Evolutionary conservation across 2,113 vertebrate species (phyloP).

Genomic region (Toxotes jaculatrix): DNA sequence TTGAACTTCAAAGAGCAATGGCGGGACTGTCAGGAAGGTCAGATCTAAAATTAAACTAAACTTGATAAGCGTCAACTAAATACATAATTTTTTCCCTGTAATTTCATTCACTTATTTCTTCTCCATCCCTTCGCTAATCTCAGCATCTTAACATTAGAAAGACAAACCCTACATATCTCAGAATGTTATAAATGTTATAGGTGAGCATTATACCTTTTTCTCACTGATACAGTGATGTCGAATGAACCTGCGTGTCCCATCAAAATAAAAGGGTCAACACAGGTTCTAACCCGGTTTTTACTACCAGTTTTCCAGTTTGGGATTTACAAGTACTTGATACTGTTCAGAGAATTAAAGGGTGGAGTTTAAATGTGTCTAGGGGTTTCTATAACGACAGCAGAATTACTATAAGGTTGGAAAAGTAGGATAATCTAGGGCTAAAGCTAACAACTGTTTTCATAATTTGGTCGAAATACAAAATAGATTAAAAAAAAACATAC

Average conservation of each 20-base stretch:
- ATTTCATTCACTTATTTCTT: constrained; percentile 1
- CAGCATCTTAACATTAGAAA: background rate
- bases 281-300: background rate
- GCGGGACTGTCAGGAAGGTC: background rate
- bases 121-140: constrained; percentile 20
- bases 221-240: background rate
- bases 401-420: background rate
- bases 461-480: background rate
- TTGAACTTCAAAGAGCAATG: constrained; percentile 19
- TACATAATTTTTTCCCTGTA: constrained; percentile 16
- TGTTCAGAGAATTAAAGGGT: background rate
- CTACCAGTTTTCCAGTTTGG: background rate
- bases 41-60: constrained; percentile 7
- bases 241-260: background rate
- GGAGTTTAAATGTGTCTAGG: background rate
- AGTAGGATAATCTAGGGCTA: background rate
- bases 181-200: background rate
- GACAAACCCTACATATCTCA: background rate
- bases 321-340: background rate
- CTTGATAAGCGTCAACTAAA: constrained; percentile 31
- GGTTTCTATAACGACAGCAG: background rate
- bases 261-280: background rate
- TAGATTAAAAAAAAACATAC: background rate
- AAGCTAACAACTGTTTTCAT: background rate
- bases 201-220: no score